Conservation (phyloP, 2,888 invertebrate species). For the Agapostemon virescens region DNA sequence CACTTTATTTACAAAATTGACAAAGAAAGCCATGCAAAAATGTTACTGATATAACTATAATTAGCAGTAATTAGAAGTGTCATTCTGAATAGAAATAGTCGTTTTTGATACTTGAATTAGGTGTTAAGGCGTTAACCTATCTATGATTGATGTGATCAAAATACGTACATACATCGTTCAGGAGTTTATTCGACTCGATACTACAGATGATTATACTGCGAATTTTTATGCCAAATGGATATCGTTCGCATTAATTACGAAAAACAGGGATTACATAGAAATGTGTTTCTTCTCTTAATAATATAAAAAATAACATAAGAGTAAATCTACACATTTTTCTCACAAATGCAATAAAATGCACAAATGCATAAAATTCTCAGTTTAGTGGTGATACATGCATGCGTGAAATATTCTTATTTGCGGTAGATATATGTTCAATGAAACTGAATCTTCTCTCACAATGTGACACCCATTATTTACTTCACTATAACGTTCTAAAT, state of each 20-base stretch:
- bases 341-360: no score
- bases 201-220: neutral
- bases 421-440: neutral
- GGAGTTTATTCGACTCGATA: conserved; percentile 14
- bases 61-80: neutral
- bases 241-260: neutral
- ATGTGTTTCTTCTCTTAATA: neutral
- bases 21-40: conserved; percentile 49
- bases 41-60: neutral
- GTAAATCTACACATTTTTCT: neutral
- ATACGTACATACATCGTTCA: neutral
- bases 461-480: neutral
- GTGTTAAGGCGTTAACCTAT: neutral
- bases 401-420: neutral
- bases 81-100: neutral
- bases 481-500: neutral
- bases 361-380: neutral
- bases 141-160: neutral
- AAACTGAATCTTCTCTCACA: neutral
- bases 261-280: neutral
- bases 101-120: conserved; percentile 12
- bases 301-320: neutral
- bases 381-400: neutral
- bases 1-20: conserved; percentile 56
- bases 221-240: neutral